A percentile compares a stretch with the other conserved stretches of the same genome.
These are phyloP conservation scores for Ageneiosus marmoratus DNA, from an alignment of 2,113 vertebrate species.

Conservation along the genomic window DNA sequence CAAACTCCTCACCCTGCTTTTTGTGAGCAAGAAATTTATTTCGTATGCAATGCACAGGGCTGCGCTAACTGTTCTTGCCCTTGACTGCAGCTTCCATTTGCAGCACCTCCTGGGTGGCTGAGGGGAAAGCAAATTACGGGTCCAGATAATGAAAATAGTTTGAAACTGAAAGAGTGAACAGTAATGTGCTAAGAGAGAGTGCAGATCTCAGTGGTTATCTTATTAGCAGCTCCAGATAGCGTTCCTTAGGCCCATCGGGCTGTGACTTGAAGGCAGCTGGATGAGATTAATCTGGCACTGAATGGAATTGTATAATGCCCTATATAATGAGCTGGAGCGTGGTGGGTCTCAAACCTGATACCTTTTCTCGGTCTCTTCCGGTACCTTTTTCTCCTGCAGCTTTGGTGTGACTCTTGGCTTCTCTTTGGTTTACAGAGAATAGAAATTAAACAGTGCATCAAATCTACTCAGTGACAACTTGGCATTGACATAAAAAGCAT, in stretches of 20 bases:
- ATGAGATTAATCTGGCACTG: slow-evolving; percentile 74
- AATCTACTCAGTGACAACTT: neutral
- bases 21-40: slow-evolving; percentile 68
- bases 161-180: slow-evolving; percentile 76
- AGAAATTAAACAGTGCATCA: neutral
- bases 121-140: slow-evolving; percentile 72
- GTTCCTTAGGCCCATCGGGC: slow-evolving; percentile 67
- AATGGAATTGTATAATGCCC: slow-evolving; percentile 68
- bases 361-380: slow-evolving; percentile 1
- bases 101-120: slow-evolving; percentile 66
- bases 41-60: slow-evolving; percentile 64
- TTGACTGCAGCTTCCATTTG: slow-evolving; percentile 69
- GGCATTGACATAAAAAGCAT: neutral
- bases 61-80: slow-evolving; percentile 66
- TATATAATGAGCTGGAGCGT: slow-evolving; percentile 67
- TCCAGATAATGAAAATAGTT: slow-evolving; percentile 77
- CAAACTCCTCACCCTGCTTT: slow-evolving; percentile 34
- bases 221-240: slow-evolving; percentile 75
- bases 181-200: slow-evolving; percentile 75
- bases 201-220: slow-evolving; percentile 73
- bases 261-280: slow-evolving; percentile 64
- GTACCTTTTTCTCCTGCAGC: slow-evolving; percentile 59
- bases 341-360: slow-evolving; percentile 52
- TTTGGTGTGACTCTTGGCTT: slow-evolving; percentile 48
- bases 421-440: neutral